phyloP scores from a whole-genome alignment of 2,113 vertebrate species.

The Crocuta crocuta region DNA sequence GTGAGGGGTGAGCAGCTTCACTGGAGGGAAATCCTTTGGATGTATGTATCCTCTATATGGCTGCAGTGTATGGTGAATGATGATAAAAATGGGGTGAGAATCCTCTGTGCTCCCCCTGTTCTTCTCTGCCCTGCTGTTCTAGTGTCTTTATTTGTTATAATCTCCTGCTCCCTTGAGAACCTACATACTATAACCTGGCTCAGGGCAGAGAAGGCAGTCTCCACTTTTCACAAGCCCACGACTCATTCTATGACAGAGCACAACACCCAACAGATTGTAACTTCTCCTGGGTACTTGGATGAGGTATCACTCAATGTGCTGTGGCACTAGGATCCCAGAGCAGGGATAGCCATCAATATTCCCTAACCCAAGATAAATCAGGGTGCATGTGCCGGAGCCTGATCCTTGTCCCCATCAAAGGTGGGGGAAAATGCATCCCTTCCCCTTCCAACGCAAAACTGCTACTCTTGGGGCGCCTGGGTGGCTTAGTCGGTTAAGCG shows the following conservation, averaged over 20 bases:
- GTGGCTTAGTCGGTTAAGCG: no score
- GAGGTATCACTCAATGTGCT: neutral
- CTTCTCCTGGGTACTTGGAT: neutral
- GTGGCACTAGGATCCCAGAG: neutral
- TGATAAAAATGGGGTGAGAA: neutral
- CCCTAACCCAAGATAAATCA: no score
- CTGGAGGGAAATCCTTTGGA: neutral
- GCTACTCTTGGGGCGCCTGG: neutral
- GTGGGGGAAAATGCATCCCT: neutral
- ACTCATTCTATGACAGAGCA: neutral
- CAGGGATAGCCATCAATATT: no score
- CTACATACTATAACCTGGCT: neutral
- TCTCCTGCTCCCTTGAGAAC: neutral
- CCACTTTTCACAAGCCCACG: neutral
- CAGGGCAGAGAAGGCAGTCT: neutral
- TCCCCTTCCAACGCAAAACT: accelerated
- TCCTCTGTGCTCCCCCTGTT: neutral
- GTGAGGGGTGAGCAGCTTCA: neutral
- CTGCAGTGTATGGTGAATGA: neutral
- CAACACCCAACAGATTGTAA: neutral
- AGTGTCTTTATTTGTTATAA: neutral
- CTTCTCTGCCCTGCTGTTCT: neutral
- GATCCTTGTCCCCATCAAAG: neutral
- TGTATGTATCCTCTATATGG: neutral
- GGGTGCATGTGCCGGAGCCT: neutral